A percentile compares a stretch with the other conserved stretches of the same genome.
Evolutionary conservation across 2,797 vertebrate species (phyloP).

Genomic region (Sebastes vulpes): DNA sequence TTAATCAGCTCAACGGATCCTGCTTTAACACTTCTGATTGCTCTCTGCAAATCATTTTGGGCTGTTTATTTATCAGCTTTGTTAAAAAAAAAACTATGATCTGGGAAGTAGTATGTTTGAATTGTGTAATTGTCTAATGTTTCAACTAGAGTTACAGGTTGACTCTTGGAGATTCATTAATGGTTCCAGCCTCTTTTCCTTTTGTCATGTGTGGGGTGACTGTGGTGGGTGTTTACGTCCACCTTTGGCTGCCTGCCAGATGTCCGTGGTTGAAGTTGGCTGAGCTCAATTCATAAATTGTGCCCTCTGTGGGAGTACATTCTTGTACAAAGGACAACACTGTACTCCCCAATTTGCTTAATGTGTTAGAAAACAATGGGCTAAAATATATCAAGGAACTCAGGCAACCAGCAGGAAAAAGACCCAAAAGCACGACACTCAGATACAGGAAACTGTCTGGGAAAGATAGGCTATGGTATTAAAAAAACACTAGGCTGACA

Average conservation of each 20-base stretch:
- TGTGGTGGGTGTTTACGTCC: neutral
- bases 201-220: neutral
- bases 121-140: neutral
- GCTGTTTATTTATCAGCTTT: neutral
- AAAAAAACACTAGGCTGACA: no score
- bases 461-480: no score
- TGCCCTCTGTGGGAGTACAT: neutral
- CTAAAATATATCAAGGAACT: neutral
- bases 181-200: neutral
- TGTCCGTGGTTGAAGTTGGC: neutral
- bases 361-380: neutral
- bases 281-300: neutral
- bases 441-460: no score
- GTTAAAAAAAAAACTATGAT: neutral
- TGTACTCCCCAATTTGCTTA: neutral
- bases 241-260: neutral
- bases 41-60: neutral
- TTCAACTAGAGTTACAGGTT: neutral
- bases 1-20: neutral
- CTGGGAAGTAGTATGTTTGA: neutral
- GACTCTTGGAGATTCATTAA: neutral
- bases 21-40: neutral
- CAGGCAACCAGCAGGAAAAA: no score
- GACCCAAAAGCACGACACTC: no score
- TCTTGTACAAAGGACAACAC: neutral